phyloP scores from a whole-genome alignment of 1,140 invertebrate species.

The Trigoniulus corallinus region DNA sequence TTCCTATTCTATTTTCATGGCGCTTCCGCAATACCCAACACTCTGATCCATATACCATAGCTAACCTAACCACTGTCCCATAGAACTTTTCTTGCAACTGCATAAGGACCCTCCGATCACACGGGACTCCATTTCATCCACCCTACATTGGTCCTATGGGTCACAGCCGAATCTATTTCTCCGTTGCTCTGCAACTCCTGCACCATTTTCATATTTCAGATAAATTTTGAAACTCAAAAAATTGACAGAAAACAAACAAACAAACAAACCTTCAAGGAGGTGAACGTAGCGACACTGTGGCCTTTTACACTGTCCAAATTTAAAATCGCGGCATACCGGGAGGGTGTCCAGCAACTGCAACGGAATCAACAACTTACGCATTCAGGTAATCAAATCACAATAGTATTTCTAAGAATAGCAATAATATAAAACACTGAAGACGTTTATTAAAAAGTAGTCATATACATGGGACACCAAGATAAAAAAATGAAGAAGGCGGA shows the following conservation, averaged over 20 bases:
- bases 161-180: no score
- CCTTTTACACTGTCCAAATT: constrained; percentile 84
- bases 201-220: no score
- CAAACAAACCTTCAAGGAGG: constrained; percentile 62
- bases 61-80: no score
- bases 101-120: no score
- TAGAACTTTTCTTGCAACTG: no score
- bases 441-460: not conserved
- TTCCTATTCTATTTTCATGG: no score
- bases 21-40: no score
- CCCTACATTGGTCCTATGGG: no score
- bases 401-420: not conserved
- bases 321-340: constrained; percentile 98
- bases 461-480: not conserved
- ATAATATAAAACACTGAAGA: not conserved
- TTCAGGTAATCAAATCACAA: not conserved
- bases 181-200: no score
- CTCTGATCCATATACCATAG: no score
- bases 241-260: not conserved
- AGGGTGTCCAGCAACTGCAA: constrained; percentile 99
- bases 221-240: no score
- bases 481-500: not conserved
- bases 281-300: constrained; percentile 91
- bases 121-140: no score
- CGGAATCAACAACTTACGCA: constrained; percentile 22